phyloP scores from a whole-genome alignment of 1,140 invertebrate genomes.

The Argopecten irradians region DNA sequence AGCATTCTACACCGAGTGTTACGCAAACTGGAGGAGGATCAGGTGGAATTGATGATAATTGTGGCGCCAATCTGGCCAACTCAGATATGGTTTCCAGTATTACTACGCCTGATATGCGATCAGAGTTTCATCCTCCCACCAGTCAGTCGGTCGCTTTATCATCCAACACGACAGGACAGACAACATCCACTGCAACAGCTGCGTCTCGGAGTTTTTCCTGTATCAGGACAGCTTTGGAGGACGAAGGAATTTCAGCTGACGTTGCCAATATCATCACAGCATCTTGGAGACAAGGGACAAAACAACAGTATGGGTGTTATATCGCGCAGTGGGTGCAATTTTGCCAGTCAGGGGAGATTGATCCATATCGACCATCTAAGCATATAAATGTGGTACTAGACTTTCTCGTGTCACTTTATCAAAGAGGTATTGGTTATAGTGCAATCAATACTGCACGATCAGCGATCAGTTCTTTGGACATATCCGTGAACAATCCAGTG shows the following conservation, averaged over 20 bases:
- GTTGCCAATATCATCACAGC: conserved; percentile 32
- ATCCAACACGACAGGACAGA: not conserved
- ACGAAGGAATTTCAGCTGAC: conserved; percentile 42
- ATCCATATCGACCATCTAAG: conserved; percentile 33
- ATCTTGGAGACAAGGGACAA: conserved; percentile 39
- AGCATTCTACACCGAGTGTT: conserved; percentile 33
- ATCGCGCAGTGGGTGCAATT: conserved; percentile 39
- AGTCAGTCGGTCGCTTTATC: not conserved
- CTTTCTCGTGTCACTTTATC: conserved; percentile 44
- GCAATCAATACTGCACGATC: conserved; percentile 47
- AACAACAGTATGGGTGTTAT: conserved; percentile 39
- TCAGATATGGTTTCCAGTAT: conserved; percentile 43
- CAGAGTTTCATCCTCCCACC: conserved; percentile 31
- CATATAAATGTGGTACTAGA: conserved; percentile 26
- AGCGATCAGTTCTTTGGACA: conserved; percentile 41
- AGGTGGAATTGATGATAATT: conserved; percentile 38
- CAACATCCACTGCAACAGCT: conserved; percentile 19
- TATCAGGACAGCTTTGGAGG: conserved; percentile 35
- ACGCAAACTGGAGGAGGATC: conserved; percentile 45
- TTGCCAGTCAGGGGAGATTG: conserved; percentile 34
- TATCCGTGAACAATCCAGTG: not conserved
- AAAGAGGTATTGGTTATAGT: conserved; percentile 38
- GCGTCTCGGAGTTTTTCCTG: conserved; percentile 27
- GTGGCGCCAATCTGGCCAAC: conserved; percentile 51
- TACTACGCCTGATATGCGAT: conserved; percentile 34